Base-by-base conservation (phyloP, 2,888 invertebrate species). In the Spatulosminthurus flaviceps region DNA sequence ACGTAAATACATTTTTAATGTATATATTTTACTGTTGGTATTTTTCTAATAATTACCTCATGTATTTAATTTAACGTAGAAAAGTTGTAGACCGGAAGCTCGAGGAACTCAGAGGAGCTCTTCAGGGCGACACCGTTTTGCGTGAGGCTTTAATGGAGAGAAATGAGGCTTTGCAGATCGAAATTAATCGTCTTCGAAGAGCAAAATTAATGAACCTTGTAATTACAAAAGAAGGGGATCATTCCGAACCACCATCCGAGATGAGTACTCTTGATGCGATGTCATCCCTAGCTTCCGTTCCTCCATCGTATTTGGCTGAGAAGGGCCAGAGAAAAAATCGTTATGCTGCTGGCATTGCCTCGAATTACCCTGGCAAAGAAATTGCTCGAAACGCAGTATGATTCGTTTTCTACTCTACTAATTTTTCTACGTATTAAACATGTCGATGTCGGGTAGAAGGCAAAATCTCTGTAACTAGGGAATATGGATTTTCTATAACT, bases 31-130 rank as follows among this genome's bases (percentile, higher is more conserved):
- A n/a, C n/a, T n/a, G n/a, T n/a, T n/a, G n/a, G n/a, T n/a, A n/a
- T n/a, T n/a, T n/a, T n/a, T n/a, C n/a, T n/a, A n/a, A n/a, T n/a
- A n/a, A n/a, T n/a, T 61, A 21, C 7, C 26, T 22, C 2, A 24
- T 64, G 21, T 60, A 60, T 21, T 60, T 21, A n/a, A n/a, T n/a
- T 11, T 70, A 24, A 16, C 4, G 9, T 51, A 84, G 84, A 71
- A 82, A 82, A 81, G 73, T 83, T 7, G 81, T 83, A 19, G 84
- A 84, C 61, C 41, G 83, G 60, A 83, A 83, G 61, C 67, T 84
- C 21, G 74, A 81, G 22, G 84, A 84, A 67, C 77, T 84, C 21
- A 76, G 79, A 66, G 64, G 81, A 11, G 81, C 83, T 4, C 77
- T 84, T 60, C 79, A 83, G 43, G 83, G 83, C 5, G 84, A 84